A percentile compares a stretch with the other conserved stretches of the same genome.
Conservation (phyloP, 2,888 invertebrate species). For the Odontocerum albicorne region DNA sequence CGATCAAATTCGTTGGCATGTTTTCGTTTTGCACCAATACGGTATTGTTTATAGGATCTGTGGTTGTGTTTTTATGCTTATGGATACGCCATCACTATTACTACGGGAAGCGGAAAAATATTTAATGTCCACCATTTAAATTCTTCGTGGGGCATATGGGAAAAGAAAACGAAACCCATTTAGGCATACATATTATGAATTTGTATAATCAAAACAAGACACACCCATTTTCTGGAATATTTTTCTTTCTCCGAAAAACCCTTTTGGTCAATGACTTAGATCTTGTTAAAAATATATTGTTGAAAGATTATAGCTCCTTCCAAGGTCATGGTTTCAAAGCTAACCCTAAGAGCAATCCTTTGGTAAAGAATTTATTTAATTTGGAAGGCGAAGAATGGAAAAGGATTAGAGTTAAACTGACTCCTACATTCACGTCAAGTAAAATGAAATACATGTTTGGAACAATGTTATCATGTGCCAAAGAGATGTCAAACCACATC, state of each 20-base stretch:
- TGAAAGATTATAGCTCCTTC: slow-evolving; percentile 9
- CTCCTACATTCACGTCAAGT: slow-evolving; percentile 19
- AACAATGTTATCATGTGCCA: neutral
- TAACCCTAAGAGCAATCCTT: neutral
- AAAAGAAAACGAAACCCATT: too few species aligned
- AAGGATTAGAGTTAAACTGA: slow-evolving; percentile 10
- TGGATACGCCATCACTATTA: slow-evolving; percentile 1
- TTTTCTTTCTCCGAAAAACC: neutral
- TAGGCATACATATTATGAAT: neutral
- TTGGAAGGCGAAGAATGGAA: slow-evolving; percentile 19
- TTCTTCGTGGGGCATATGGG: slow-evolving; percentile 9
- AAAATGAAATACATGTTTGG: slow-evolving; percentile 20
- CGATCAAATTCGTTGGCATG: too few species aligned
- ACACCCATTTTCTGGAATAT: slow-evolving; percentile 4
- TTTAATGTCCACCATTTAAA: slow-evolving; percentile 2
- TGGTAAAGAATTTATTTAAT: slow-evolving; percentile 12
- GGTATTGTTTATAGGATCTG: too few species aligned
- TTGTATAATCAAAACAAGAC: slow-evolving; percentile 8
- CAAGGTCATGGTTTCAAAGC: slow-evolving; percentile 11
- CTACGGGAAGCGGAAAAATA: slow-evolving; percentile 10
- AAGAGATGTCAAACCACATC: slow-evolving; percentile 8
- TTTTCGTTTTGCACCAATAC: too few species aligned
- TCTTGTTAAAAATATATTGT: slow-evolving; percentile 3
- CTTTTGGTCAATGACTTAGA: slow-evolving; percentile 16
- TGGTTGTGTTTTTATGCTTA: neutral